phyloP scores from a whole-genome alignment of 2,797 vertebrate genomes.

The Paratrypauchen microcephalus region DNA sequence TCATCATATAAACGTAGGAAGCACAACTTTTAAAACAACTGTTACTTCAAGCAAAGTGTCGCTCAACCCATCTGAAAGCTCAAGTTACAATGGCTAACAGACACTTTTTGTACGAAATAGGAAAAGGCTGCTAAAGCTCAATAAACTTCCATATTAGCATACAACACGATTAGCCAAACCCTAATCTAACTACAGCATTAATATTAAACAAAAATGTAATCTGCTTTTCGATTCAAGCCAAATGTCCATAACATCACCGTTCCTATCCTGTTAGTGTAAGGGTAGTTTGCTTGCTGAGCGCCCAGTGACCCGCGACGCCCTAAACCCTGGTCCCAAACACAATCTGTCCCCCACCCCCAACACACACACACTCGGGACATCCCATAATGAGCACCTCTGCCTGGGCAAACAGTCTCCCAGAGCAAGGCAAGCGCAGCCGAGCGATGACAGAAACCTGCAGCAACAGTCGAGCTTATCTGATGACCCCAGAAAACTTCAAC shows the following conservation, averaged over 20 bases:
- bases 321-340: conserved; percentile 41
- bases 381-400: conserved; percentile 54
- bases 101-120: too few relatives aligned
- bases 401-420: conserved; percentile 45
- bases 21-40: too few relatives aligned
- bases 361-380: conserved; percentile 11
- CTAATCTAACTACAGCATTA: not conserved
- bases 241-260: not conserved
- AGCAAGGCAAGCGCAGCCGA: conserved; percentile 49
- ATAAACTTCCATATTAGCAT: not conserved
- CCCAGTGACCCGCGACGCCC: conserved; percentile 63
- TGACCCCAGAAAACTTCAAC: conserved; percentile 15
- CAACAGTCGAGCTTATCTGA: conserved; percentile 52
- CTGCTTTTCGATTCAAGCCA: not conserved
- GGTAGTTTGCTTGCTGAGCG: conserved; percentile 45
- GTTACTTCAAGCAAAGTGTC: too few relatives aligned
- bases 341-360: conserved; percentile 29
- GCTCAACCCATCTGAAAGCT: too few relatives aligned
- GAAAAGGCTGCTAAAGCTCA: too few relatives aligned
- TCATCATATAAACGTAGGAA: too few relatives aligned
- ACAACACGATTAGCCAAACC: not conserved
- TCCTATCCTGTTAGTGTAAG: not conserved
- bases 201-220: not conserved
- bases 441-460: conserved; percentile 57
- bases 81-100: too few relatives aligned